Evolutionary conservation across 2,888 invertebrate species (phyloP).

Genomic region (Limulus polyphemus): DNA sequence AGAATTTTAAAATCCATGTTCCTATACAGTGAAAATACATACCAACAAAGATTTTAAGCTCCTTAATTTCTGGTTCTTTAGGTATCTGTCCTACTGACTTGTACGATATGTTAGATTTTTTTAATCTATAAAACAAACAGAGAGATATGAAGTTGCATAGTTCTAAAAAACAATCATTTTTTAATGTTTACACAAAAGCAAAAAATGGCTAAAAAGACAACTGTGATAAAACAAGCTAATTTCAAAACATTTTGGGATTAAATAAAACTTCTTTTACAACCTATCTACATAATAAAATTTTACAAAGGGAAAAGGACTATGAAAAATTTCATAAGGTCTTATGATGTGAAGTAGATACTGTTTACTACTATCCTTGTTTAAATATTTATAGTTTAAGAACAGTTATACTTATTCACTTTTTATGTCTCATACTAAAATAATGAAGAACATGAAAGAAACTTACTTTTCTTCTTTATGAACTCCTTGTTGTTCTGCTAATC

Average conservation of each 20-base stretch:
- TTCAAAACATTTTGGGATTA: no score
- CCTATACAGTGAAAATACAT: constrained; percentile 36
- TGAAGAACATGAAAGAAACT: not conserved
- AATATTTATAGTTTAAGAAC: no score
- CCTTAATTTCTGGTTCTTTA: constrained; percentile 78
- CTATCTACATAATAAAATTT: not conserved
- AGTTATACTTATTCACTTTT: no score
- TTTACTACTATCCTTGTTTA: no score
- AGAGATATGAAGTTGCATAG: constrained; percentile 1
- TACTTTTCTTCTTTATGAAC: constrained; percentile 50
- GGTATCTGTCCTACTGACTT: constrained; percentile 87
- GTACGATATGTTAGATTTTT: constrained; percentile 91
- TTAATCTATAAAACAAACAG: constrained; percentile 41
- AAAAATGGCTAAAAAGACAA: no score
- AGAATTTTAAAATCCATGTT: constrained; percentile 5
- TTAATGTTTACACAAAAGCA: no score
- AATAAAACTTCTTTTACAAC: not conserved
- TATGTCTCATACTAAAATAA: not conserved
- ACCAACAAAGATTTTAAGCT: constrained; percentile 89
- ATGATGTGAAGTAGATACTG: no score
- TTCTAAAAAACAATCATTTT: no score
- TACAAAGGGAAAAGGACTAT: no score
- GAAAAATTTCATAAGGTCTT: no score
- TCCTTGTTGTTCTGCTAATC: constrained; percentile 64
- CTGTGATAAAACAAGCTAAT: no score